Percentiles rank a stretch among this genome's conserved stretches.
Conservation (phyloP, 2,113 vertebrate genomes). For the Pseudorasbora parva region DNA sequence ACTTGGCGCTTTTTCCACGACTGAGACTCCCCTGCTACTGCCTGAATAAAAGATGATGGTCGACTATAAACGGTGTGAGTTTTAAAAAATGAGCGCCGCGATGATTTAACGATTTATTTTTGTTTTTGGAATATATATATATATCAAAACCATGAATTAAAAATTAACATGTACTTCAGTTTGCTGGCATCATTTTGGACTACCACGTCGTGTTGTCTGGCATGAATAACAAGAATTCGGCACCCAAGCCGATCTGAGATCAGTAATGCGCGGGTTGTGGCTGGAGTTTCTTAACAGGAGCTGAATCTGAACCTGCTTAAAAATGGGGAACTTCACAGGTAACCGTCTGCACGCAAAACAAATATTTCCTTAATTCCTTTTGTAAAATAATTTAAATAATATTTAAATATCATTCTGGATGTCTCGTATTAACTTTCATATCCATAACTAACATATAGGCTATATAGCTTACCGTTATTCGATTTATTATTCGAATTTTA, state of each 20-base stretch:
- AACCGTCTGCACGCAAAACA: too few species aligned
- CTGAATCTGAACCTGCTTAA: neutral
- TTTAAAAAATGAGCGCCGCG: neutral
- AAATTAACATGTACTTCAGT: neutral
- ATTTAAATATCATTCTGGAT: too few species aligned
- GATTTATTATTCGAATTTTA: too few species aligned
- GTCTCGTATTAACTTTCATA: too few species aligned
- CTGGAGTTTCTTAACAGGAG: neutral
- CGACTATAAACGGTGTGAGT: neutral
- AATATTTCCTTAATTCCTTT: too few species aligned
- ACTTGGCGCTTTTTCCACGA: slow-evolving; percentile 81
- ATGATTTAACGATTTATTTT: neutral
- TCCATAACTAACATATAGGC: too few species aligned
- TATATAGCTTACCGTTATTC: too few species aligned
- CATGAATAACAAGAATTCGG: too few species aligned
- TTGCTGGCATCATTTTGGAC: neutral
- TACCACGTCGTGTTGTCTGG: neutral
- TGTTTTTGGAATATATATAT: neutral
- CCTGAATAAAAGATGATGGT: slow-evolving; percentile 26
- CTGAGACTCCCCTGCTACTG: slow-evolving; percentile 36
- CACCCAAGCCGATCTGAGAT: neutral
- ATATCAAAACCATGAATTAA: neutral
- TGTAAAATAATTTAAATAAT: too few species aligned
- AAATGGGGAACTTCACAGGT: neutral
- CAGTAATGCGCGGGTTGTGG: neutral